phyloP scores from a whole-genome alignment of 2,797 vertebrate genomes.

The Rhinoraja longicauda region DNA sequence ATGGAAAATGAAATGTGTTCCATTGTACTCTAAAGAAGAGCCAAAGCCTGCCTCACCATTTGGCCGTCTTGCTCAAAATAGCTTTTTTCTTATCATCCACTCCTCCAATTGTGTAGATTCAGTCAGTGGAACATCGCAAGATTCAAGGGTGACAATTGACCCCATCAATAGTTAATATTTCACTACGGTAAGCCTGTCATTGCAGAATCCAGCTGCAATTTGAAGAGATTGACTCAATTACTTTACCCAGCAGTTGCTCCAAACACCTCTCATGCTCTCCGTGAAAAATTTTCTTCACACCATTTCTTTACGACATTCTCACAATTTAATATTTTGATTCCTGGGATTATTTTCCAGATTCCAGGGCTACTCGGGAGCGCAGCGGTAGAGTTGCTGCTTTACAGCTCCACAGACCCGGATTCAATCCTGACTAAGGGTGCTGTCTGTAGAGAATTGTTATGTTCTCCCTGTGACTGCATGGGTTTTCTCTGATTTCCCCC shows the following conservation, averaged over 20 bases:
- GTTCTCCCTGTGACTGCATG: too few species aligned
- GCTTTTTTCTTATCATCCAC: constrained; percentile 22
- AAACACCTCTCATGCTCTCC: not conserved
- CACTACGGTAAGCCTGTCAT: not conserved
- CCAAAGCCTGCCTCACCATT: constrained; percentile 16
- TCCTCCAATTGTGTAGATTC: not conserved
- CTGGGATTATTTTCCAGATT: not conserved
- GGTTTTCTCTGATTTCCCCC: too few species aligned
- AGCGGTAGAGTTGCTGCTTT: too few species aligned
- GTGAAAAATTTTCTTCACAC: not conserved
- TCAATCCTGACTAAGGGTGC: too few species aligned
- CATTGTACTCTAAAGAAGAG: not conserved
- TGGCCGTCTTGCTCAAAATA: not conserved
- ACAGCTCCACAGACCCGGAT: too few species aligned
- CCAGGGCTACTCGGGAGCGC: too few species aligned
- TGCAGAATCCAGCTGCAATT: not conserved
- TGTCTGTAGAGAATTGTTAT: too few species aligned
- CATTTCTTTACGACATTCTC: not conserved
- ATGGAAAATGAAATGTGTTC: not conserved
- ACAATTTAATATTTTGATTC: not conserved
- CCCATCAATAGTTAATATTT: not conserved
- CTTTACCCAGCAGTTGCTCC: not conserved
- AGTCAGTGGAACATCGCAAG: not conserved
- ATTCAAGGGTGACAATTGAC: constrained; percentile 7
- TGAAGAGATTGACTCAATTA: not conserved